Evolutionary conservation across 2,888 invertebrate species (phyloP).

Genomic region (Gastrophysa polygoni): DNA sequence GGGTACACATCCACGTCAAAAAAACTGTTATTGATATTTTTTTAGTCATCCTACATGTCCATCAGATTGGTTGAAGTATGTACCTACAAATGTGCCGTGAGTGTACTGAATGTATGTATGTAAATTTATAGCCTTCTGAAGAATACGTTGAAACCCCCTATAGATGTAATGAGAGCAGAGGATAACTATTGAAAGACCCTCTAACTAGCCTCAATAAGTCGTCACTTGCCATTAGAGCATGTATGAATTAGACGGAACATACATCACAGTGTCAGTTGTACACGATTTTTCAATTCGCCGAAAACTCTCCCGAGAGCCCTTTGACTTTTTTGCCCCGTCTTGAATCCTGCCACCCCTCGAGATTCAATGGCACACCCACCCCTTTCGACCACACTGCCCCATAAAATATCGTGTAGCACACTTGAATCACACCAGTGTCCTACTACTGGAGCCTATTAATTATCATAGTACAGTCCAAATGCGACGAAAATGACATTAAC

Average conservation of each 20-base stretch:
- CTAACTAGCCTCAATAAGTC: not conserved
- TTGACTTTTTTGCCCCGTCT: conserved; percentile 24
- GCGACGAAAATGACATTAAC: conserved; percentile 25
- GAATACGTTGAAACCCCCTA: not conserved
- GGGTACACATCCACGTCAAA: too few species aligned
- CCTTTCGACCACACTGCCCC: conserved; percentile 27
- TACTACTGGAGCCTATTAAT: conserved; percentile 3
- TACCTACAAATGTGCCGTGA: too few species aligned
- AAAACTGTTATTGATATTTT: too few species aligned
- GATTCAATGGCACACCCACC: conserved; percentile 20
- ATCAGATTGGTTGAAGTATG: too few species aligned
- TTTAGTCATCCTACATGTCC: too few species aligned
- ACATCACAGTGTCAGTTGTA: conserved; percentile 24
- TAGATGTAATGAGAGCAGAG: not conserved
- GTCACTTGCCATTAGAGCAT: not conserved
- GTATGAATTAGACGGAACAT: conserved; percentile 1
- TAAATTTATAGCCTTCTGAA: too few species aligned
- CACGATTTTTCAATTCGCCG: conserved; percentile 32
- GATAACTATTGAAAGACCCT: not conserved
- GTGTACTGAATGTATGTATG: too few species aligned
- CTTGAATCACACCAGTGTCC: not conserved
- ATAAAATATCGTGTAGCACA: conserved; percentile 31
- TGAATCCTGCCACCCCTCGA: conserved; percentile 23
- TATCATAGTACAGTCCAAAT: conserved; percentile 25
- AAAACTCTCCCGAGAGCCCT: conserved; percentile 24